Base-by-base conservation (phyloP, 2,888 invertebrate genomes). In the Acanthoscelides obtectus region DNA sequence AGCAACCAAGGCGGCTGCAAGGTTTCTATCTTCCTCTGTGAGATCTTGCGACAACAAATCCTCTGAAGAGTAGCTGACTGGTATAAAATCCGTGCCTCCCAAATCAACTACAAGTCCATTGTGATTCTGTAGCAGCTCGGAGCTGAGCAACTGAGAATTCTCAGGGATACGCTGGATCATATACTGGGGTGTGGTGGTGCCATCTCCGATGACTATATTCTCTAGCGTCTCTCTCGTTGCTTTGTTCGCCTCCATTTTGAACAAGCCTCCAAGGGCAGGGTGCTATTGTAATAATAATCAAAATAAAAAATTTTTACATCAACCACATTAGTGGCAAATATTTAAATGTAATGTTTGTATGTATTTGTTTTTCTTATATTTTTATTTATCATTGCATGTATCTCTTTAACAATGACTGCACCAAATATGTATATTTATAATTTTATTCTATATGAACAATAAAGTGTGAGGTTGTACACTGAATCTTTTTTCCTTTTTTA, bases 1-100 rank as follows among this genome's bases (percentile, higher is more conserved):
- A 8, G 89, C 89, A 20, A 90, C 90, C 70, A 90, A 82, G 22
- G 90, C 90, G 63, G 89, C 89, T 2, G 90, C 90, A 73, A 90
- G 82, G 81, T 88, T 87, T 70, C 89, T 84, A 78, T 90, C 90
- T 78, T 90, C 90, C 82, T 90, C 88, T 12, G 88, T 87, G 69
- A 88, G 81, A 77, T 87, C 87, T 75, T 86, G 85, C 8, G 83
- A 77, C 22, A 86, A 76, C 67, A 86, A 77, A 75, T 85, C 85
- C 70, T 86, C 86, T 20, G 85, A 83, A 27, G 84, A 79, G 76
- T 86, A 86, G 75, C 83, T 83, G 20, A 85, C 86, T 64, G 85
- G 85, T 22, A 86, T 84, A 77, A 85, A 85, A 78, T 86, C 85
- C 67, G 81, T 83, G 69, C 81, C 82, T n/a, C 80, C 84, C 69